phyloP scores from a whole-genome alignment of 37 sponge, comb jelly and placozoan genomes.

The Amphimedon queenslandica region DNA sequence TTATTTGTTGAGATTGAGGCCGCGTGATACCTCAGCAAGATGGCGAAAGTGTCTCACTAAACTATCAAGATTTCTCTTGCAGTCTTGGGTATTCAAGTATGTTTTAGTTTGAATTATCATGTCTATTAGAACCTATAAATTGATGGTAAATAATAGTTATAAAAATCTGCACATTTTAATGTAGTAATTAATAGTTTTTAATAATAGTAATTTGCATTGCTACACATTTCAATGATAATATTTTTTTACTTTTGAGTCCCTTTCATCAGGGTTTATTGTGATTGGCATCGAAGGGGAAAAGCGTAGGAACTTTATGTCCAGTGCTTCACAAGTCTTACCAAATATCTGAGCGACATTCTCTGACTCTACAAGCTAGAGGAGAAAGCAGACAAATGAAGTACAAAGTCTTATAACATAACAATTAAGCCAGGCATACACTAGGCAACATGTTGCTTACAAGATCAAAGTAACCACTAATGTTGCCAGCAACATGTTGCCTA shows the following conservation, averaged over 20 bases:
- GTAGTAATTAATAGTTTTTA: no score
- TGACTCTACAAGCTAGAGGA: constrained; percentile 2
- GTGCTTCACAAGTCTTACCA: neutral
- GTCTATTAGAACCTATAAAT: neutral
- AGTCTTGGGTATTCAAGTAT: neutral
- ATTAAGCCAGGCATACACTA: no score
- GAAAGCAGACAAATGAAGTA: neutral
- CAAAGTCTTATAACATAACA: neutral
- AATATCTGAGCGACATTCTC: neutral
- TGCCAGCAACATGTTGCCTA: no score
- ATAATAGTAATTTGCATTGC: no score
- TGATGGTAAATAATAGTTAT: no score
- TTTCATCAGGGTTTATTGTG: constrained; percentile 1
- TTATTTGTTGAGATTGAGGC: constrained; percentile 3
- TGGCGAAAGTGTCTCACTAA: neutral
- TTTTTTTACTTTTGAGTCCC: neutral
- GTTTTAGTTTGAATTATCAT: neutral
- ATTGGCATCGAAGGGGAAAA: neutral
- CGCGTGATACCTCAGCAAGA: neutral
- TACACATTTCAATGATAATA: no score
- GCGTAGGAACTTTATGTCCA: constrained; percentile 3
- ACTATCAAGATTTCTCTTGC: neutral
- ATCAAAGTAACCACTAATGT: no score
- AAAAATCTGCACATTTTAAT: no score
- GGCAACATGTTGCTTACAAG: no score